These are phyloP conservation scores for Eurytemora carolleeae DNA, from an alignment of 1,140 invertebrate species.

Conservation along the genomic window DNA sequence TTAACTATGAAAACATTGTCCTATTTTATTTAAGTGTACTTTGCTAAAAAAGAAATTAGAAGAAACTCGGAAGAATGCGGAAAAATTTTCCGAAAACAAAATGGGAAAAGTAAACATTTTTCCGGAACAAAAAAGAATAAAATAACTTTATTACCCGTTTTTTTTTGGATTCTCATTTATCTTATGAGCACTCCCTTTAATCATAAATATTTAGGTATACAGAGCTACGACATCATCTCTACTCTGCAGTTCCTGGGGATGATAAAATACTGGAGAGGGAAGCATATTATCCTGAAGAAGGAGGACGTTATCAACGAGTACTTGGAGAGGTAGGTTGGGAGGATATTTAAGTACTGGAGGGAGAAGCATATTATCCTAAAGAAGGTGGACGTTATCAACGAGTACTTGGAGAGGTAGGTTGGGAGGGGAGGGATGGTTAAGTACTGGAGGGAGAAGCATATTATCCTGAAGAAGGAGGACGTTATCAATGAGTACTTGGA, in stretches of 20 bases:
- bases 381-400: conserved; percentile 82
- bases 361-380: conserved; percentile 92
- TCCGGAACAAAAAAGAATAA: too few relatives aligned
- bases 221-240: conserved; percentile 90
- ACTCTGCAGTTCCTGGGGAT: conserved; percentile 89
- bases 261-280: conserved; percentile 98
- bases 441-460: conserved; percentile 97
- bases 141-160: not conserved
- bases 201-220: conserved; percentile 54
- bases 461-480: conserved; percentile 85
- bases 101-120: too few relatives aligned
- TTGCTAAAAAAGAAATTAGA: too few relatives aligned
- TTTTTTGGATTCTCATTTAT: not conserved
- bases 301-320: conserved; percentile 85
- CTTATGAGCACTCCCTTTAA: not conserved
- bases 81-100: too few relatives aligned
- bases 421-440: conserved; percentile 95
- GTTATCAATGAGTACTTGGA: conserved; percentile 81
- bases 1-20: too few relatives aligned
- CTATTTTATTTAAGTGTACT: too few relatives aligned
- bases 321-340: conserved; percentile 83
- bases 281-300: conserved; percentile 86
- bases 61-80: too few relatives aligned
- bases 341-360: conserved; percentile 98
- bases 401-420: too few relatives aligned